A percentile compares a stretch with the other conserved stretches of the same genome.
Evolutionary conservation across 2,113 vertebrate genomes (phyloP).

Genomic region (Melanerpes formicivorus): DNA sequence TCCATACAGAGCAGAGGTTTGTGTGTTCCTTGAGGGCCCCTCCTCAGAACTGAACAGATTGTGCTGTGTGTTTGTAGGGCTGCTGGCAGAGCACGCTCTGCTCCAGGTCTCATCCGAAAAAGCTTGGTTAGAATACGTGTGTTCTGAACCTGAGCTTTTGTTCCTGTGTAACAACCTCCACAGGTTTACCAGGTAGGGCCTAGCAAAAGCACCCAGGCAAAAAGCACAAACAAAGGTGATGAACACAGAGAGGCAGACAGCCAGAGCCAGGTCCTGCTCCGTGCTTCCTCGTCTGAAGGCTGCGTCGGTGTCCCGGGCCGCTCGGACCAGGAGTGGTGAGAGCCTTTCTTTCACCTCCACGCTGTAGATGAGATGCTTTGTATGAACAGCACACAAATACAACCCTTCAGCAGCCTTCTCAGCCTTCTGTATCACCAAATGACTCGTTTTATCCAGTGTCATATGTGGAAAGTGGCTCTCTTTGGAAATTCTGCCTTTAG

Average conservation of each 20-base stretch:
- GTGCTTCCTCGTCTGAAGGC: neutral
- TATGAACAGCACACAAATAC: slow-evolving; percentile 67
- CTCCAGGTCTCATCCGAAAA: slow-evolving; percentile 61
- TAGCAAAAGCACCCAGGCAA: slow-evolving; percentile 82
- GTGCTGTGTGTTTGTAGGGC: accelerated
- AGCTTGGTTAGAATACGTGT: slow-evolving; percentile 77
- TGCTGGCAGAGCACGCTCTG: neutral
- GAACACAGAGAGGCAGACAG: slow-evolving; percentile 85
- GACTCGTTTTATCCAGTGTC: neutral
- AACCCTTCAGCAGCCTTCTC: slow-evolving; percentile 61
- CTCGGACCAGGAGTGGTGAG: neutral
- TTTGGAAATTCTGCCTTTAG: slow-evolving; percentile 64
- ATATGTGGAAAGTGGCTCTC: slow-evolving; percentile 6
- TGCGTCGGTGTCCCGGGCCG: neutral
- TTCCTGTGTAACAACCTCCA: slow-evolving; percentile 61
- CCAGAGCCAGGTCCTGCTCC: slow-evolving; percentile 72
- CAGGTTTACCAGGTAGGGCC: slow-evolving; percentile 81
- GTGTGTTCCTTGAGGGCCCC: neutral
- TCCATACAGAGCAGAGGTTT: neutral
- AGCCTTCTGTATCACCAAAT: slow-evolving; percentile 61
- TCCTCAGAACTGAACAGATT: neutral
- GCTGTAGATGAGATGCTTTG: slow-evolving; percentile 53
- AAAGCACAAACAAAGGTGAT: slow-evolving; percentile 88
- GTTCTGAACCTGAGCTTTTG: slow-evolving; percentile 6
- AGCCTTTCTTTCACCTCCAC: slow-evolving; percentile 58